Conservation (phyloP, 2,113 vertebrate genomes). For the Numenius arquata region DNA sequence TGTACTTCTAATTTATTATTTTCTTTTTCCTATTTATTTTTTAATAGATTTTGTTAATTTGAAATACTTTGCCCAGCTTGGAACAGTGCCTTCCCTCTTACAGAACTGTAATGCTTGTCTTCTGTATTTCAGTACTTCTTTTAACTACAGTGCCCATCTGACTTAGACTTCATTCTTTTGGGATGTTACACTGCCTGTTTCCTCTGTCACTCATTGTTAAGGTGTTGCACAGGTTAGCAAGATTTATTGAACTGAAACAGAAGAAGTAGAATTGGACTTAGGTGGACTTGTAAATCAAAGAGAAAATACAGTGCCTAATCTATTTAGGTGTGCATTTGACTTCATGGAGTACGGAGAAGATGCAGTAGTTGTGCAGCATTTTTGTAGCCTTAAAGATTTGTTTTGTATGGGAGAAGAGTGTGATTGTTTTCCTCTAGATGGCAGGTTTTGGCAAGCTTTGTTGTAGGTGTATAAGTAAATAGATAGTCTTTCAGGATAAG, state of each 20-base stretch:
- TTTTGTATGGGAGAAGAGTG: neutral
- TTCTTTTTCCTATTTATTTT: neutral
- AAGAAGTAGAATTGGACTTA: neutral
- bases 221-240: neutral
- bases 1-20: fast-evolving
- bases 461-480: neutral
- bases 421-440: conserved; percentile 44
- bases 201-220: neutral
- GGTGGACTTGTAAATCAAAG: neutral
- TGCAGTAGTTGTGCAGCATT: neutral
- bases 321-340: neutral
- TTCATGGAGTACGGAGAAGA: neutral
- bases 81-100: neutral
- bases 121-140: neutral
- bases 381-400: neutral
- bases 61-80: neutral
- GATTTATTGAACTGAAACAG: neutral
- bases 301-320: neutral
- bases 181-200: neutral
- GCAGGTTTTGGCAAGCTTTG: conserved; percentile 45
- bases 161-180: neutral
- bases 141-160: neutral
- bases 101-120: neutral
- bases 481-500: neutral
- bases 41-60: neutral